Percentiles rank a stretch among this genome's conserved stretches.
phyloP scores from a whole-genome alignment of 2,888 invertebrate species.

The Drosophila niveifrons region DNA sequence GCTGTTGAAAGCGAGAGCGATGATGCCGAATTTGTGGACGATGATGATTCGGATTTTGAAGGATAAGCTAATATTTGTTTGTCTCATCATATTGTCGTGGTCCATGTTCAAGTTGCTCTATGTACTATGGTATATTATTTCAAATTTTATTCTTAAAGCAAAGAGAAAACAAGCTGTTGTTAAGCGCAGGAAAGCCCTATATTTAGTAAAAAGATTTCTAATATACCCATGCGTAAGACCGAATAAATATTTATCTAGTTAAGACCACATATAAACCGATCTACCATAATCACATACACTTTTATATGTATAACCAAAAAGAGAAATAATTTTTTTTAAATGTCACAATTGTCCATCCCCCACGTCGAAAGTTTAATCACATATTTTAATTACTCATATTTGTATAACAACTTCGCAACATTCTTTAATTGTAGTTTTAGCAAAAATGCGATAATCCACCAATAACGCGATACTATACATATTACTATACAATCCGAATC shows the following conservation, averaged over 20 bases:
- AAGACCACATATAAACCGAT: neutral
- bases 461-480: conserved; percentile 28
- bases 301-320: conserved; percentile 14
- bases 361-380: neutral
- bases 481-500: conserved; percentile 21
- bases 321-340: conserved; percentile 9
- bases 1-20: conserved; percentile 66
- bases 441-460: conserved; percentile 53
- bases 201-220: conserved; percentile 38
- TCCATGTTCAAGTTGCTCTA: conserved; percentile 1
- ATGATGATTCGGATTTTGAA: conserved; percentile 72
- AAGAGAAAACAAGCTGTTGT: neutral
- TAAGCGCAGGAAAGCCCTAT: conserved; percentile 5
- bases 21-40: conserved; percentile 46
- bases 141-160: conserved; percentile 40
- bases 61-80: conserved; percentile 33
- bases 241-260: conserved; percentile 7
- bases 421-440: conserved; percentile 44
- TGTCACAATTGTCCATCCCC: neutral
- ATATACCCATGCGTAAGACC: conserved; percentile 20
- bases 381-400: conserved; percentile 32
- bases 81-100: conserved; percentile 3
- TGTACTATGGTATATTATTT: conserved; percentile 43
- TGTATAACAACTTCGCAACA: conserved; percentile 50
- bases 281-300: neutral